Conservation (phyloP, 1,140 invertebrate genomes). For the Drosophila sturtevanti region DNA sequence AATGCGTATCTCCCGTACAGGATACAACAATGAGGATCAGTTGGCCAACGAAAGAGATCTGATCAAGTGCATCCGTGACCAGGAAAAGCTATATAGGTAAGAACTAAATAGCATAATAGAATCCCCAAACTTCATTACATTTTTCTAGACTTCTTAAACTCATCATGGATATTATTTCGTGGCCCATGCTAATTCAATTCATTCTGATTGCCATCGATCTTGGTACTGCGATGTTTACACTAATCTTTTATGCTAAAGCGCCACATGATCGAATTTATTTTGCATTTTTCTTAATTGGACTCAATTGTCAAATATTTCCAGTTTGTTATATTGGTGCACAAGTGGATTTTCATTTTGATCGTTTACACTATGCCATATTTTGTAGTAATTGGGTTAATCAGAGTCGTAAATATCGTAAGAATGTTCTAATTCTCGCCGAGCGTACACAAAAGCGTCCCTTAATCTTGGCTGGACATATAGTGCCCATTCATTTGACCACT, state of each 20-base stretch:
- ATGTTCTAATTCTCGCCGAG: conserved; percentile 55
- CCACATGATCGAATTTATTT: conserved; percentile 40
- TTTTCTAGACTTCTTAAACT: conserved; percentile 40
- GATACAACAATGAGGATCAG: conserved; percentile 16
- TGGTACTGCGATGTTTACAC: conserved; percentile 34
- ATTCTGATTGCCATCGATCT: conserved; percentile 53
- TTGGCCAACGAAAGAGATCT: conserved; percentile 43
- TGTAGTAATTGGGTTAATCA: conserved; percentile 72
- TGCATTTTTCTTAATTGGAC: conserved; percentile 35
- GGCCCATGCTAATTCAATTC: conserved; percentile 66
- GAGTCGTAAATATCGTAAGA: conserved; percentile 37
- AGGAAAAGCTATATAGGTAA: conserved; percentile 58
- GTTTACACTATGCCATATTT: conserved; percentile 52
- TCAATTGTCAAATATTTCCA: conserved; percentile 57
- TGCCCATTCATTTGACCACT: conserved; percentile 67
- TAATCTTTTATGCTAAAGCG: conserved; percentile 51
- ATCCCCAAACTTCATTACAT: background rate
- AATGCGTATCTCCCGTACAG: conserved; percentile 50
- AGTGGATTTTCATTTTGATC: conserved; percentile 40
- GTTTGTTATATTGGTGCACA: conserved; percentile 66
- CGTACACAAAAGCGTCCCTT: conserved; percentile 37
- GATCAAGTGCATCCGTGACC: conserved; percentile 56
- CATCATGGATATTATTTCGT: conserved; percentile 46
- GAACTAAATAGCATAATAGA: background rate
- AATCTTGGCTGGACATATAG: conserved; percentile 51